A percentile compares a stretch with the other conserved stretches of the same genome.
These are phyloP conservation scores for Coremacera marginata DNA, from an alignment of 2,888 invertebrate genomes.

Conservation along the genomic window DNA sequence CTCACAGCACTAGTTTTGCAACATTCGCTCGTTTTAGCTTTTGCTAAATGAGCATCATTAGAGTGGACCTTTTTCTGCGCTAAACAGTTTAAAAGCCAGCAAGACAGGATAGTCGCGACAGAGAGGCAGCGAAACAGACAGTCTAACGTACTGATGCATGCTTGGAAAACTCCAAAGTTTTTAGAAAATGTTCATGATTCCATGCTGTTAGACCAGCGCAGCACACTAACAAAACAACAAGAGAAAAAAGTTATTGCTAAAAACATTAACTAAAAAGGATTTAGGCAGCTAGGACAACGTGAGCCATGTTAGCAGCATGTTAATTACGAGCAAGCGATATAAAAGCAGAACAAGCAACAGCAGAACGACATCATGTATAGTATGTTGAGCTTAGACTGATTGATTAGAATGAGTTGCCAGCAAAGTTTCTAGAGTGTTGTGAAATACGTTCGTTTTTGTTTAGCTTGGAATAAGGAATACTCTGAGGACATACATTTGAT, in stretches of 20 bases:
- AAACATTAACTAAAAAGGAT: constrained; percentile 7
- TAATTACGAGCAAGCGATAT: background rate
- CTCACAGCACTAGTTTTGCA: background rate
- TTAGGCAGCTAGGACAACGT: constrained; percentile 2
- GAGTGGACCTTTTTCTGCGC: constrained; percentile 15
- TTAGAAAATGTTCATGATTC: background rate
- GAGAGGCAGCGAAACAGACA: background rate
- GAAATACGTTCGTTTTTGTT: no score
- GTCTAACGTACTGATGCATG: background rate
- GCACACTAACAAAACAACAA: no score
- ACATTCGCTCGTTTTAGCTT: background rate
- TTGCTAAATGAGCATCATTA: constrained; percentile 26
- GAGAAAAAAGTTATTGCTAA: background rate
- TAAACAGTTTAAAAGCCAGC: background rate
- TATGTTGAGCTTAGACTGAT: no score
- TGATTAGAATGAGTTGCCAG: no score
- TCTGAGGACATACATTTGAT: no score
- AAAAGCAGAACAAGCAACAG: background rate
- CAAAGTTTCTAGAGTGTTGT: no score
- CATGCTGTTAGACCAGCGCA: no score
- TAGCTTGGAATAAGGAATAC: no score
- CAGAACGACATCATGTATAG: background rate
- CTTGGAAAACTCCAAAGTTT: background rate
- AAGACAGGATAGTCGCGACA: no score
- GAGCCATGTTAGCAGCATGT: background rate